These are phyloP conservation scores for Drosophila gunungcola DNA, from an alignment of 1,140 invertebrate species.

Conservation along the genomic window DNA sequence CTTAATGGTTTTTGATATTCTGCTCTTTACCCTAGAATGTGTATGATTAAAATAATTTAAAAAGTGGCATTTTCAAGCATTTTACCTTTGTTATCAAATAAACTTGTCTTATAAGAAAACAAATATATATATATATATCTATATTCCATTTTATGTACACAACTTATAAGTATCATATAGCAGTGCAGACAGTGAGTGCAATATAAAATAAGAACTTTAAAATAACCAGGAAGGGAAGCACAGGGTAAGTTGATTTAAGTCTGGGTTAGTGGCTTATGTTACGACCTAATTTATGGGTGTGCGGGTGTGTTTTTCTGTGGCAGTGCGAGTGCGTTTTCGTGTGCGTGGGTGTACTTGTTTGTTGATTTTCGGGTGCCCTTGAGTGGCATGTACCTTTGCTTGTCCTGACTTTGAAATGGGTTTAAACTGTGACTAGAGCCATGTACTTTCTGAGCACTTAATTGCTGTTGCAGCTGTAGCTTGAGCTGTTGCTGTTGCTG, in stretches of 20 bases:
- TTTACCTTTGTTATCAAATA: too few species aligned
- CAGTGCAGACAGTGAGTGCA: too few species aligned
- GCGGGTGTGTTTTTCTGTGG: conserved; percentile 16
- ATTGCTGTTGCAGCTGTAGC: conserved; percentile 69
- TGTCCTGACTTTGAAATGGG: conserved; percentile 75
- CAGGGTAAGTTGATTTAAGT: not conserved
- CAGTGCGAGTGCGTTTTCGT: conserved; percentile 14
- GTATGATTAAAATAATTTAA: too few species aligned
- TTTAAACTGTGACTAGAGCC: conserved; percentile 82
- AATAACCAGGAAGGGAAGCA: not conserved
- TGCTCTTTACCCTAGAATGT: too few species aligned
- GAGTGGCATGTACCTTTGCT: conserved; percentile 75
- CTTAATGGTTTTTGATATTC: too few species aligned
- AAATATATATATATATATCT: too few species aligned
- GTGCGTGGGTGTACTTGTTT: conserved; percentile 22
- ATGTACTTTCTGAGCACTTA: conserved; percentile 71
- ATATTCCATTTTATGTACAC: too few species aligned
- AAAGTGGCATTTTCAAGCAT: too few species aligned
- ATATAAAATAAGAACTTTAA: not conserved
- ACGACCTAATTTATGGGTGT: conserved; percentile 5
- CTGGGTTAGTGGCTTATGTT: conserved; percentile 23
- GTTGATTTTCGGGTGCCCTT: conserved; percentile 24
- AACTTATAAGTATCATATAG: not conserved
- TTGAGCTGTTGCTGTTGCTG: conserved; percentile 62
- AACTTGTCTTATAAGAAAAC: too few species aligned